A percentile compares a stretch with the other conserved stretches of the same genome.
Evolutionary conservation across 2,888 invertebrate species (phyloP).

Genomic region (Rhabditophanes sp.): DNA sequence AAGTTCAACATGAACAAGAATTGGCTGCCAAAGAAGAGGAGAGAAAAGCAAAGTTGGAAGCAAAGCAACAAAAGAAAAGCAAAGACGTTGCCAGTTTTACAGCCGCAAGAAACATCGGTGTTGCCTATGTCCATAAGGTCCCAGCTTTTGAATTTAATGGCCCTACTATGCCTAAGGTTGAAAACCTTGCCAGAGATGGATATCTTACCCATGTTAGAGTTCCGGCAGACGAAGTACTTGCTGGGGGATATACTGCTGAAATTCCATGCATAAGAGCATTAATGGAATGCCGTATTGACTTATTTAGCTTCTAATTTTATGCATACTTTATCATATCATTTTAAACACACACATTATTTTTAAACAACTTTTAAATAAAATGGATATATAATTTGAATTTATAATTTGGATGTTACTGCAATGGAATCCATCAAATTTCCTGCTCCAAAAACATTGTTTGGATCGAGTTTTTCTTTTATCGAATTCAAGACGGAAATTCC

Average conservation of each 20-base stretch:
- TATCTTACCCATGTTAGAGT: slow-evolving; percentile 16
- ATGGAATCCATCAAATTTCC: slow-evolving; percentile 58
- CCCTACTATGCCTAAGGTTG: slow-evolving; percentile 50
- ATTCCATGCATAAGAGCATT: slow-evolving; percentile 30
- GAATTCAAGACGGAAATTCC: slow-evolving; percentile 64
- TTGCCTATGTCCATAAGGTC: slow-evolving; percentile 55
- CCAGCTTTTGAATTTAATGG: slow-evolving; percentile 14
- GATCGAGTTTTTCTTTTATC: slow-evolving; percentile 73
- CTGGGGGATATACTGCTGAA: slow-evolving; percentile 30
- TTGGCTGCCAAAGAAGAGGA: slow-evolving; percentile 45
- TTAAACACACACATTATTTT: no score
- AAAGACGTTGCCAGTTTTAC: slow-evolving; percentile 54
- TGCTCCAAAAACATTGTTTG: slow-evolving; percentile 77
- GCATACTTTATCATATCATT: no score
- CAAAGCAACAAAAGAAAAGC: slow-evolving; percentile 45
- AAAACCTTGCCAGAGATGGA: slow-evolving; percentile 50
- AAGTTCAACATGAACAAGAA: slow-evolving; percentile 50
- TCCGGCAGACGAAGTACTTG: slow-evolving; percentile 16
- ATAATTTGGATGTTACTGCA: no score
- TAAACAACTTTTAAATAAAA: no score
- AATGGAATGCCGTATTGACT: slow-evolving; percentile 30
- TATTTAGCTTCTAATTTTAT: no score
- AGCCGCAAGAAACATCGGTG: slow-evolving; percentile 55
- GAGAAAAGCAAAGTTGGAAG: slow-evolving; percentile 53
- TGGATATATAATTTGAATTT: no score